These are phyloP conservation scores for Zonotrichia albicollis DNA, from an alignment of 2,797 vertebrate species.

Conservation along the genomic window DNA sequence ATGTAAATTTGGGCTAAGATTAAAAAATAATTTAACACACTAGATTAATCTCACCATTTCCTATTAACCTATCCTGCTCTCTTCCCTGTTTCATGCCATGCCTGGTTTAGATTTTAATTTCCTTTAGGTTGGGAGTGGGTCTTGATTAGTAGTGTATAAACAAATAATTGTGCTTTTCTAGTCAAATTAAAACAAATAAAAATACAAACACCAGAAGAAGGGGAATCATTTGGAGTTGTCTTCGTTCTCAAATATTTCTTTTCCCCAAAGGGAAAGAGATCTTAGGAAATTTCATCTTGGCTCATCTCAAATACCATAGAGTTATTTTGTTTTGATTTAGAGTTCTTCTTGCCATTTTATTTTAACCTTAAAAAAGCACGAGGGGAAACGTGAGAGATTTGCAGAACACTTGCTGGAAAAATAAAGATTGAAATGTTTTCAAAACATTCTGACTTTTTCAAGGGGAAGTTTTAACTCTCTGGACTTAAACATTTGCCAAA, in stretches of 20 bases:
- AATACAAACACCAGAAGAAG: not conserved
- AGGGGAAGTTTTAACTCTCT: constrained; percentile 7
- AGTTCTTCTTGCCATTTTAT: not conserved
- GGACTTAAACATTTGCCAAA: constrained; percentile 8
- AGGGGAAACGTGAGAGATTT: constrained; percentile 23
- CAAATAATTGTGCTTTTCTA: not conserved
- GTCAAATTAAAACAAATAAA: not conserved
- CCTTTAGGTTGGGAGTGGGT: not conserved
- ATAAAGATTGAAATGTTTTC: constrained; percentile 10
- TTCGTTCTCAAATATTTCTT: not conserved
- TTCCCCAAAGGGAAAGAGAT: not conserved
- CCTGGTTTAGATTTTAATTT: not conserved
- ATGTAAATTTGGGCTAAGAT: not conserved
- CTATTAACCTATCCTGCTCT: not conserved
- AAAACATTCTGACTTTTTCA: constrained; percentile 27
- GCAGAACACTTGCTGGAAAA: not conserved
- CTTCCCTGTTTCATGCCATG: not conserved
- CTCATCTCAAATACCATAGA: not conserved
- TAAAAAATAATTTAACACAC: not conserved
- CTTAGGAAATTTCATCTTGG: not conserved
- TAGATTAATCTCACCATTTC: not conserved
- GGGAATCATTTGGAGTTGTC: not conserved
- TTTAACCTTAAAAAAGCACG: not conserved
- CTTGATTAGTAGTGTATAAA: not conserved
- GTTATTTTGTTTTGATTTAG: constrained; percentile 22